phyloP scores from a whole-genome alignment of 2,888 invertebrate genomes.

The Cacoxenus indagator region DNA sequence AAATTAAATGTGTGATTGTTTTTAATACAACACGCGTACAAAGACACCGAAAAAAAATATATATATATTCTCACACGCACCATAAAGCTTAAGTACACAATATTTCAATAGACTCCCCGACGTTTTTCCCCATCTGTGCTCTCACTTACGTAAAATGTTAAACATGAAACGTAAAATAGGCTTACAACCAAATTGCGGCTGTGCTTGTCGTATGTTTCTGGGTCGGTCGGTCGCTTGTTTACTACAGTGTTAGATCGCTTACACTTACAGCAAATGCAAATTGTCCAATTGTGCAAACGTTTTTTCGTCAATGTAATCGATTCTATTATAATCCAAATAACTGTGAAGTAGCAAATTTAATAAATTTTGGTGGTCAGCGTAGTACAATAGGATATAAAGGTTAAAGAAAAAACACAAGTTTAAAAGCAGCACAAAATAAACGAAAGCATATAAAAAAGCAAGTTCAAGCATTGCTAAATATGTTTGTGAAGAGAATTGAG shows the following conservation, averaged over 20 bases:
- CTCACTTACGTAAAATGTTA: background rate
- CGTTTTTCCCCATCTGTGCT: conserved; percentile 39
- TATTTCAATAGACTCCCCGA: conserved; percentile 61
- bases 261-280: conserved; percentile 72
- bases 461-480: background rate
- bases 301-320: conserved; percentile 70
- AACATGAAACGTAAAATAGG: too few species aligned
- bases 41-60: conserved; percentile 19
- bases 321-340: conserved; percentile 71
- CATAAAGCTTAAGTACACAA: conserved; percentile 61
- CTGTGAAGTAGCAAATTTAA: conserved; percentile 63
- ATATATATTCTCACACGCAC: conserved; percentile 55
- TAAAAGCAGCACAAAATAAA: background rate
- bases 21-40: conserved; percentile 7
- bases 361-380: too few species aligned
- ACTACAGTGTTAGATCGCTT: conserved; percentile 18
- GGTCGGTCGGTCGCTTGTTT: background rate
- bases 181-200: too few species aligned
- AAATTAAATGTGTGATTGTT: conserved; percentile 20
- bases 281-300: conserved; percentile 71
- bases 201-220: too few species aligned
- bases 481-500: background rate
- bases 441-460: background rate
- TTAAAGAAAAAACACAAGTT: conserved; percentile 15
- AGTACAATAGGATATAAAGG: too few species aligned